Conservation (phyloP, 1,140 invertebrate genomes). For the Bombus sylvicola region DNA sequence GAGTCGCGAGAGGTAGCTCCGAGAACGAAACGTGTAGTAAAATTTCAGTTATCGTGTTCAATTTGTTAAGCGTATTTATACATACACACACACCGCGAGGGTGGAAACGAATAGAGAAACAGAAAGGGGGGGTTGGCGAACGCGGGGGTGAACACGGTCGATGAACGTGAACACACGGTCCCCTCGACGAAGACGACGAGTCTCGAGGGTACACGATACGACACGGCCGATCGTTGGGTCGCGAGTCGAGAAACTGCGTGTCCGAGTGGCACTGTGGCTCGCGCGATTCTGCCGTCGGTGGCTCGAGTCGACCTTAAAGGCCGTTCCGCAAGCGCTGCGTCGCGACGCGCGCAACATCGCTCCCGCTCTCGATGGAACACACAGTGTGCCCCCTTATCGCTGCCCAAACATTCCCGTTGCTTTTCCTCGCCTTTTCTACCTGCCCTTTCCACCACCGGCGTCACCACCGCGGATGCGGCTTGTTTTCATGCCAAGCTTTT, state of each 20-base stretch:
- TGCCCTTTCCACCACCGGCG: not conserved
- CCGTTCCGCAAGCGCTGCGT: constrained; percentile 39
- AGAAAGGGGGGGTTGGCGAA: not conserved
- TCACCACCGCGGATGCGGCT: not conserved
- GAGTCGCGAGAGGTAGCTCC: too few relatives aligned
- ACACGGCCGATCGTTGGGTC: constrained; percentile 8
- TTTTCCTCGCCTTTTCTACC: constrained; percentile 9
- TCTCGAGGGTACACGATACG: not conserved
- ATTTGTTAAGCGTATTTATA: not conserved
- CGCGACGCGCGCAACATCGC: constrained; percentile 53
- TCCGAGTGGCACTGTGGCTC: constrained; percentile 59
- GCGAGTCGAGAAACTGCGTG: constrained; percentile 18
- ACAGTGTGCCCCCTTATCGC: constrained; percentile 14
- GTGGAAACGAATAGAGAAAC: not conserved
- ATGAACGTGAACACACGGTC: not conserved
- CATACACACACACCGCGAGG: not conserved
- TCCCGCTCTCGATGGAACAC: not conserved
- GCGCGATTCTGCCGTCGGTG: constrained; percentile 57
- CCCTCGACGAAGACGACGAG: not conserved
- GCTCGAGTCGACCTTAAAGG: constrained; percentile 51
- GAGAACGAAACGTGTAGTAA: too few relatives aligned
- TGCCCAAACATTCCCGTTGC: constrained; percentile 40
- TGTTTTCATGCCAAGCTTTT: constrained; percentile 26
- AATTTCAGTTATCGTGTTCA: not conserved
- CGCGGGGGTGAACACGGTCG: not conserved